A percentile compares a stretch with the other conserved stretches of the same genome.
Evolutionary conservation across 2,797 vertebrate species (phyloP).

Genomic region (Myiotriccus ornatus): DNA sequence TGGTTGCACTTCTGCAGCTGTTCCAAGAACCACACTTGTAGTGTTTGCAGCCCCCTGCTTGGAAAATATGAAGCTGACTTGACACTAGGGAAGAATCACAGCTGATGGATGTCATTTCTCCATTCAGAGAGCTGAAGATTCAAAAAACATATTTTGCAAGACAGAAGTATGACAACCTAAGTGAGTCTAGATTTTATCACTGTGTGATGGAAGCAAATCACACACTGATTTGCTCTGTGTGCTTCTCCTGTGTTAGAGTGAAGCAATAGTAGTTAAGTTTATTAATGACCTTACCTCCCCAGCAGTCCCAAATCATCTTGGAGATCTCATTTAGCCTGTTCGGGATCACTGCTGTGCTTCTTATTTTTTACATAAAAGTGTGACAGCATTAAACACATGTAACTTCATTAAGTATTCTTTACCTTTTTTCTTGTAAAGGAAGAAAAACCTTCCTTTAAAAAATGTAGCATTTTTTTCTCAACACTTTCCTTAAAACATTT

Average conservation of each 20-base stretch:
- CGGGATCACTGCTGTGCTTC: neutral
- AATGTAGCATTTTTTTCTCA: neutral
- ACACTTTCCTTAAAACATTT: neutral
- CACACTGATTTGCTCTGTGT: neutral
- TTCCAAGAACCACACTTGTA: neutral
- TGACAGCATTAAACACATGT: neutral
- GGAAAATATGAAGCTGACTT: neutral
- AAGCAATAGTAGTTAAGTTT: neutral
- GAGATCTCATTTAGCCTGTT: neutral
- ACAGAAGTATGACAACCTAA: neutral
- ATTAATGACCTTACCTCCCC: neutral
- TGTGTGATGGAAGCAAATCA: neutral
- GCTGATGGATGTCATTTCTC: neutral
- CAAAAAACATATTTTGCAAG: neutral
- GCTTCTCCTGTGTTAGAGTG: neutral
- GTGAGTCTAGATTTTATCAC: neutral
- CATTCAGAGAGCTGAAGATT: neutral
- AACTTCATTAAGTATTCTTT: neutral
- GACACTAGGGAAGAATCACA: neutral
- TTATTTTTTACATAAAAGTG: neutral
- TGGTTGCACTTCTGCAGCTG: fast-evolving
- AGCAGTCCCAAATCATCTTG: neutral
- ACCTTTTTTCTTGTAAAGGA: neutral
- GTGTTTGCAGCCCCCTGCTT: neutral
- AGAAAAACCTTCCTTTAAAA: neutral